Evolutionary conservation across 2,888 invertebrate genomes (phyloP), one percentile per base, ranked within the genome.

Genomic region (Tetragnatha montana): DNA sequence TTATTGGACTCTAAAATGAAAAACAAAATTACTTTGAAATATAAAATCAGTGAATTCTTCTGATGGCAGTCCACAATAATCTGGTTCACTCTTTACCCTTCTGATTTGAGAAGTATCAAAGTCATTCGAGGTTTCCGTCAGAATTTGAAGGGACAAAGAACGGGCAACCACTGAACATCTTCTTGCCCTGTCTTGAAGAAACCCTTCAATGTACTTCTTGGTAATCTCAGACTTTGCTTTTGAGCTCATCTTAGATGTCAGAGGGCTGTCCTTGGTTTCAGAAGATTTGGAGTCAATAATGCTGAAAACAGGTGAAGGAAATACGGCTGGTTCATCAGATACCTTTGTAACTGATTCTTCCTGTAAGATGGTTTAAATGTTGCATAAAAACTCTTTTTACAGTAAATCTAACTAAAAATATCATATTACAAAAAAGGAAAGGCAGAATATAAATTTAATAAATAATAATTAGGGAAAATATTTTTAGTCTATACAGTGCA

Each of bases 41-140:
- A 87, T 73, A 10, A 76, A 73, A 70, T 88, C 82, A 71, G 81
- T 88, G 47, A 82, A 81, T n/a, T 82, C 81, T 70, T 88, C 76
- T 12, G 81, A 75, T 17, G 76, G 82, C 50, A 68, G 82, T 19
- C 81, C 71, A 60, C 81, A 75, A 19, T 74, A 82, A 73, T 88
- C 87, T 51, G 87, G 82, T 76, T 88, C 82, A 71, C 87, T 88
- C n/a, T 86, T 79, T 19, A 73, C 35, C 73, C 79, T 14, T 19
- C 73, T 75, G 7, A 75, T 47, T 47, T 87, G 81, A 2, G 69
- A 19, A 21, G 22, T 8, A 21, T 75, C 81, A 3, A 51, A 21
- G 22, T n/a, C n/a, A 71, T 22, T 75, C n/a, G 69, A 79, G 14
- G 49, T 14, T 12, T 81, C 75, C 75, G 19, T 81, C 14, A 88